Evolutionary conservation across 2,888 invertebrate genomes (phyloP).

Genomic region (Cyclophora albipunctata): DNA sequence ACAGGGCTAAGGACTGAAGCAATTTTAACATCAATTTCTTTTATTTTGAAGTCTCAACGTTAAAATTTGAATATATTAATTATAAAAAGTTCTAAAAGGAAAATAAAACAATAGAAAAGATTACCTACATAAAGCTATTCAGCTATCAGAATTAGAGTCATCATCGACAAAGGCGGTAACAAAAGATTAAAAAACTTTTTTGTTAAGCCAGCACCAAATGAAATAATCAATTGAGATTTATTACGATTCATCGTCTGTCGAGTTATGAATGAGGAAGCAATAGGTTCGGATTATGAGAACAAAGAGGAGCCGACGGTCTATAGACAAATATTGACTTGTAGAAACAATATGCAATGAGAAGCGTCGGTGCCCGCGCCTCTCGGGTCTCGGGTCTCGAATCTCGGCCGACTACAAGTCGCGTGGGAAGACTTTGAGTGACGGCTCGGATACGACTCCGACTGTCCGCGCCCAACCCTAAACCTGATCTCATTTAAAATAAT

Average conservation of each 20-base stretch:
- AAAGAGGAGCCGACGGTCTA: conserved; percentile 60
- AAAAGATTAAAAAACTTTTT: conserved; percentile 49
- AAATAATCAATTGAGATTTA: conserved; percentile 69
- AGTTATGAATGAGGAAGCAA: conserved; percentile 54
- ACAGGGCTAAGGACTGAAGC: neutral
- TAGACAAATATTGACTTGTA: conserved; percentile 74
- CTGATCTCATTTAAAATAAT: conserved; percentile 1
- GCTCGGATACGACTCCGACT: conserved; percentile 28
- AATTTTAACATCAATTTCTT: neutral
- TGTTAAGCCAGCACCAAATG: conserved; percentile 49
- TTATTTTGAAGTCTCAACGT: conserved; percentile 4
- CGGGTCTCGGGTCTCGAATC: conserved; percentile 28
- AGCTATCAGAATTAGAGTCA: conserved; percentile 48
- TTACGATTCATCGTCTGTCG: conserved; percentile 67
- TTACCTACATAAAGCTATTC: conserved; percentile 35
- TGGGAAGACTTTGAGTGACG: conserved; percentile 53
- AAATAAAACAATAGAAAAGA: conserved; percentile 43
- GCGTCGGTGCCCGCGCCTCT: conserved; percentile 21
- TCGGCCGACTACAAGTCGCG: conserved; percentile 9
- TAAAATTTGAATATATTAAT: conserved; percentile 2
- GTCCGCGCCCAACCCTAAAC: conserved; percentile 2
- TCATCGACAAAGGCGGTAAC: conserved; percentile 47
- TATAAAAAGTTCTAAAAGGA: neutral
- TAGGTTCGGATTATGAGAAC: conserved; percentile 57
- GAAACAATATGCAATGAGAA: conserved; percentile 51